Conservation (phyloP, 2,113 vertebrate species). For the Craseonycteris thonglongyai region DNA sequence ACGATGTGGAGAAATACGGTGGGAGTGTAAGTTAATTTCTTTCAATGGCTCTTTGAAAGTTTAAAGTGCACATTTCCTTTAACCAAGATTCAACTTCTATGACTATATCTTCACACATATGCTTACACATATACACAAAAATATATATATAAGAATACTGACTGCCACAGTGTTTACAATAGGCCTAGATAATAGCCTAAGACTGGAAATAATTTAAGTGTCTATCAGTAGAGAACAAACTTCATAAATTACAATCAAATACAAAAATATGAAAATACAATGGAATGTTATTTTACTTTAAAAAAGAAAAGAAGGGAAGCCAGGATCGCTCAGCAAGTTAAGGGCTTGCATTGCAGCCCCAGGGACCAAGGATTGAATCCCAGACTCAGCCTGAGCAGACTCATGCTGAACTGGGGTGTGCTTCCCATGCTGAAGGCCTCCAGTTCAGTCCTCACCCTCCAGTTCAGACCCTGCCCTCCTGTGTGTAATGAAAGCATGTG, state of each 20-base stretch:
- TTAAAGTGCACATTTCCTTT: slow-evolving; percentile 9
- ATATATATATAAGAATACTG: background rate
- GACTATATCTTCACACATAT: background rate
- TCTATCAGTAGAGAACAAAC: background rate
- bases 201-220: background rate
- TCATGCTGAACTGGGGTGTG: no score
- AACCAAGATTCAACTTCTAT: background rate
- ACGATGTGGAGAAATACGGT: background rate
- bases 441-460: no score
- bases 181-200: background rate
- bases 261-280: background rate
- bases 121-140: background rate
- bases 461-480: no score
- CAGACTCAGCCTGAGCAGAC: no score
- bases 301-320: no score
- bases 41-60: background rate
- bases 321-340: no score
- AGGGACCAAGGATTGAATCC: no score
- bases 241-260: background rate
- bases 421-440: no score
- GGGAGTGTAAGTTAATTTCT: background rate
- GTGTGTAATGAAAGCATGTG: no score
- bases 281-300: background rate
- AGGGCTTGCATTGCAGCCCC: no score
- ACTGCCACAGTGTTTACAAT: background rate